phyloP scores from a whole-genome alignment of 2,888 invertebrate species.

The Drosophila multiciliata region DNA sequence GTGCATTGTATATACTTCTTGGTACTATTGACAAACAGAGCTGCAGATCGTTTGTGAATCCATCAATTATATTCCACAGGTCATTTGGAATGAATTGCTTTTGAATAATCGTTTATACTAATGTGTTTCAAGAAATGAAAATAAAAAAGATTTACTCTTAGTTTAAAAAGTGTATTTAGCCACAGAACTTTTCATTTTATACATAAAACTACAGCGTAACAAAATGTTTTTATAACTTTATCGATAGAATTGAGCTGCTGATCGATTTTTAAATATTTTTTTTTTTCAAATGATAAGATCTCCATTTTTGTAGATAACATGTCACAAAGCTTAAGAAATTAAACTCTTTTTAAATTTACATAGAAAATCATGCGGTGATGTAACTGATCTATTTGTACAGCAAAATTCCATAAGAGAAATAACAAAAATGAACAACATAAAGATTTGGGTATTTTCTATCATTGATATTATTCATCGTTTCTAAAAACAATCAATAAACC shows the following conservation, averaged over 20 bases:
- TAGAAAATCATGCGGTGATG: not conserved
- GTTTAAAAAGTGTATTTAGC: not conserved
- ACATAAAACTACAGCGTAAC: not conserved
- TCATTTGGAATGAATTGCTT: not conserved
- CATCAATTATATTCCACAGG: not conserved
- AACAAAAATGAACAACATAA: not conserved
- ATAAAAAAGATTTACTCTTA: not conserved
- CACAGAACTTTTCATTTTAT: not conserved
- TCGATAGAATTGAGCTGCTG: not conserved
- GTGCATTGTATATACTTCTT: not conserved
- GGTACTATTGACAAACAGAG: not conserved
- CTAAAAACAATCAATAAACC: not conserved
- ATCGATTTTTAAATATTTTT: not conserved
- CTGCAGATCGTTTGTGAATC: not conserved
- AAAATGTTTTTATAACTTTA: not conserved
- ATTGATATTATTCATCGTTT: conserved; percentile 12
- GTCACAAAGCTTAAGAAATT: not conserved
- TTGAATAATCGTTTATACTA: not conserved
- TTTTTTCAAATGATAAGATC: not conserved
- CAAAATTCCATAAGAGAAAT: not conserved
- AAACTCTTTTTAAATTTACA: not conserved
- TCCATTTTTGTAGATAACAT: not conserved
- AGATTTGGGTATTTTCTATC: not conserved
- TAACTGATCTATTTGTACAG: not conserved
- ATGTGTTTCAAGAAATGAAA: not conserved